phyloP scores from a whole-genome alignment of 2,113 vertebrate genomes.

The Phyllostomus discolor region DNA sequence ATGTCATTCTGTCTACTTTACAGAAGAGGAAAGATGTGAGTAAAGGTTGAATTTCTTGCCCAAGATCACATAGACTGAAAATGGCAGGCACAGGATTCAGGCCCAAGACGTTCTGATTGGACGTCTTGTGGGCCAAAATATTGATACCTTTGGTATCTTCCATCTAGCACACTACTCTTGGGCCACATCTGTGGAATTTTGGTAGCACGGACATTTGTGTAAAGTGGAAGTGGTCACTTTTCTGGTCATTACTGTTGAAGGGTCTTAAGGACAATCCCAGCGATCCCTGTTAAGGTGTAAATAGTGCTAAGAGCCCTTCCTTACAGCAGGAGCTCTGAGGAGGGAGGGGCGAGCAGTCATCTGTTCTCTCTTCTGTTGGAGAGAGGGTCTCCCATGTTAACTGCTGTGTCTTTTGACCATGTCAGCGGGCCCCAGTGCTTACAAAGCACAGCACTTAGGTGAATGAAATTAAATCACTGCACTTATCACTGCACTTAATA shows the following conservation, averaged over 20 bases:
- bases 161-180: background rate
- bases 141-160: background rate
- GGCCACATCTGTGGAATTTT: background rate
- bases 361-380: background rate
- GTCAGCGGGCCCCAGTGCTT: background rate
- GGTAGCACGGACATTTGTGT: background rate
- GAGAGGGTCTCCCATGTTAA: background rate
- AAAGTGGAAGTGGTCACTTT: background rate
- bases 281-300: background rate
- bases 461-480: background rate
- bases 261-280: background rate
- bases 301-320: background rate
- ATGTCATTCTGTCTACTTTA: background rate
- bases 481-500: background rate
- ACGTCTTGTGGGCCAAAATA: background rate
- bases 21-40: background rate
- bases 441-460: background rate
- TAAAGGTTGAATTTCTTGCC: background rate
- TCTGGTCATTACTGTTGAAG: background rate
- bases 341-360: accelerated
- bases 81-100: background rate
- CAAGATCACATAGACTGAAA: background rate
- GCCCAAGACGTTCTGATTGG: background rate
- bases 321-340: background rate
- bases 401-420: background rate